Evolutionary conservation across 2,113 vertebrate genomes (phyloP).

Genomic region (Amia ocellicauda): DNA sequence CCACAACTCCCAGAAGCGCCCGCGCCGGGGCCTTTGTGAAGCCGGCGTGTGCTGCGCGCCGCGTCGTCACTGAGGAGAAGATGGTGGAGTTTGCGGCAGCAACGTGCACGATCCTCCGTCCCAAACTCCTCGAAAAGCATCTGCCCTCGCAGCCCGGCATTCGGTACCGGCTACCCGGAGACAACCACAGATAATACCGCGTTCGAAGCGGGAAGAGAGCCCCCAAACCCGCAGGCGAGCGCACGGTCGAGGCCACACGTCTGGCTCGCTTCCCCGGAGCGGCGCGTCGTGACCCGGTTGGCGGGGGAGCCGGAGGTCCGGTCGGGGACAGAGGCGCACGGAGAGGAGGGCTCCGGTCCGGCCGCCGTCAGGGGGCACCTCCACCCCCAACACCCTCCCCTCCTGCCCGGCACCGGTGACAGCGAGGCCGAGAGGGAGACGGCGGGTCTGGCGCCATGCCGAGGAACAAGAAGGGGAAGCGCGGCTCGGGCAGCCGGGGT

Average conservation of each 20-base stretch:
- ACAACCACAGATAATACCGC: constrained; percentile 65
- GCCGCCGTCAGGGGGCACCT: not conserved
- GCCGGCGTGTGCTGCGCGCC: constrained; percentile 31
- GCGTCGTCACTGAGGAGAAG: constrained; percentile 54
- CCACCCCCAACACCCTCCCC: not conserved
- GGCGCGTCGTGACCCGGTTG: too few relatives aligned
- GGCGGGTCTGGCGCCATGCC: constrained; percentile 53
- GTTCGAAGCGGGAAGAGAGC: too few relatives aligned
- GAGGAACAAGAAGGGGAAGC: constrained; percentile 68
- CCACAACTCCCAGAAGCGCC: constrained; percentile 34
- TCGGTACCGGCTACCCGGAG: constrained; percentile 60
- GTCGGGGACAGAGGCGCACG: too few relatives aligned
- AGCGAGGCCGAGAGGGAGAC: not conserved
- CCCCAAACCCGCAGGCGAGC: too few relatives aligned
- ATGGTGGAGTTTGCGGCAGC: constrained; percentile 64
- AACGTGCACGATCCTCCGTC: constrained; percentile 63
- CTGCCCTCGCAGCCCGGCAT: constrained; percentile 51
- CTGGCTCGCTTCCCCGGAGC: too few relatives aligned
- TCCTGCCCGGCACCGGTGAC: not conserved
- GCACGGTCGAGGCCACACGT: too few relatives aligned
- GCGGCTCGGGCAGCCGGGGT: constrained; percentile 59
- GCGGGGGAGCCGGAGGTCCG: too few relatives aligned
- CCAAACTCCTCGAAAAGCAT: constrained; percentile 55
- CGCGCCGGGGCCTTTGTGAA: constrained; percentile 10
- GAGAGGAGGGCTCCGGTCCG: too few relatives aligned